Evolutionary conservation across 2,113 vertebrate species (phyloP).

Genomic region (Bufo gargarizans): DNA sequence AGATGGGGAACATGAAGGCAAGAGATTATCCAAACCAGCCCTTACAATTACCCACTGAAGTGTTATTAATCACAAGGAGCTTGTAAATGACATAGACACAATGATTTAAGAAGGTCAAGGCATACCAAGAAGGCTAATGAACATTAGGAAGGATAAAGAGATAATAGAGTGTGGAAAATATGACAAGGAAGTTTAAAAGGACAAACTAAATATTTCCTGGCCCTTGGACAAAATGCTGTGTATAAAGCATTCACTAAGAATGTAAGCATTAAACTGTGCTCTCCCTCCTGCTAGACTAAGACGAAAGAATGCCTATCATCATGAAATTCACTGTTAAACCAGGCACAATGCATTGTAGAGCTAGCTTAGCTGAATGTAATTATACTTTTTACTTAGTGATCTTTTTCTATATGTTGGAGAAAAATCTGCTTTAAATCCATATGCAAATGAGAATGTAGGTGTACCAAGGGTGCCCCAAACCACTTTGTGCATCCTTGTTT

Average conservation of each 20-base stretch:
- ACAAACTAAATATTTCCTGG: conserved; percentile 30
- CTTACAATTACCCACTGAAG: conserved; percentile 21
- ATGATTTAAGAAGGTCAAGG: conserved; percentile 46
- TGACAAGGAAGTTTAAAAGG: conserved; percentile 25
- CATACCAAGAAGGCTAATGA: conserved; percentile 17
- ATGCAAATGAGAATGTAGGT: too few relatives aligned
- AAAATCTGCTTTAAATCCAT: too few relatives aligned
- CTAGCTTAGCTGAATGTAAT: too few relatives aligned
- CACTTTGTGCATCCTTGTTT: too few relatives aligned
- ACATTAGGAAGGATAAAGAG: conserved; percentile 13
- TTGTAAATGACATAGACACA: conserved; percentile 40
- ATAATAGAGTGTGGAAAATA: conserved; percentile 32
- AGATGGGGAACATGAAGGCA: conserved; percentile 33
- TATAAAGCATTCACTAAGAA: neutral
- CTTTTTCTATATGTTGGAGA: too few relatives aligned
- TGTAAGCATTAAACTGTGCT: too few relatives aligned
- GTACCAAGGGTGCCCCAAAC: too few relatives aligned
- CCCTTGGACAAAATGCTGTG: neutral
- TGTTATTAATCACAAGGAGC: conserved; percentile 42
- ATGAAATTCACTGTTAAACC: too few relatives aligned
- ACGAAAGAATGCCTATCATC: too few relatives aligned
- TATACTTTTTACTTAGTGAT: too few relatives aligned
- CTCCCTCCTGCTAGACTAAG: too few relatives aligned
- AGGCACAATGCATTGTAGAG: too few relatives aligned
- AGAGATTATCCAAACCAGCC: conserved; percentile 41